Conservation (phyloP, 2,888 invertebrate genomes). For the Dolichomitus sp. region DNA sequence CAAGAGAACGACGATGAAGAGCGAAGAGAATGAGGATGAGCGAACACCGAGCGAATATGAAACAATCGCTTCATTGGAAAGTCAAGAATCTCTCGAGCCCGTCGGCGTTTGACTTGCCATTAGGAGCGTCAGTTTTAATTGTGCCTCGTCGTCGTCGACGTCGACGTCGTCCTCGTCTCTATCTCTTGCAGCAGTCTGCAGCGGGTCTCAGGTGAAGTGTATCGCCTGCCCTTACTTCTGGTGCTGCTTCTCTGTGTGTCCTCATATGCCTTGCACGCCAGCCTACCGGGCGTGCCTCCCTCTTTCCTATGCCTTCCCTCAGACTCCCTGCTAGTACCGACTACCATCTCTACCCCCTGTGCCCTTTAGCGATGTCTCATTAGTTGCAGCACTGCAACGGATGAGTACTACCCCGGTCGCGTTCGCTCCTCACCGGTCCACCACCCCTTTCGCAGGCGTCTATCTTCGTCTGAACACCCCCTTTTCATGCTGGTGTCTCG, state of each 20-base stretch:
- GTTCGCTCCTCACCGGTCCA: slow-evolving; percentile 69
- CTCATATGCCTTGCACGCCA: slow-evolving; percentile 70
- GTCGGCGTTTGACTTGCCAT: slow-evolving; percentile 86
- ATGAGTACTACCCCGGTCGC: slow-evolving; percentile 82
- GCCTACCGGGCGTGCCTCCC: slow-evolving; percentile 70
- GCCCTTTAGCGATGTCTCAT: slow-evolving; percentile 86
- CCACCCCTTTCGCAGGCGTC: slow-evolving; percentile 60
- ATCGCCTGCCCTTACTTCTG: slow-evolving; percentile 82
- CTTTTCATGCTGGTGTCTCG: slow-evolving; percentile 63
- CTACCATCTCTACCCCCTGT: slow-evolving; percentile 73
- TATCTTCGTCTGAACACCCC: slow-evolving; percentile 58
- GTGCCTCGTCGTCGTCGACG: slow-evolving; percentile 77
- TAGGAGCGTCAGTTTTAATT: slow-evolving; percentile 86
- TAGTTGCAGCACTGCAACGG: slow-evolving; percentile 85
- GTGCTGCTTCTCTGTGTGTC: slow-evolving; percentile 76
- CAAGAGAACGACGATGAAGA: slow-evolving; percentile 73
- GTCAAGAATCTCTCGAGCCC: slow-evolving; percentile 86
- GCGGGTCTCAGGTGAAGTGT: slow-evolving; percentile 85
- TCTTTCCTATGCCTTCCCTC: slow-evolving; percentile 55
- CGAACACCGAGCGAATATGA: slow-evolving; percentile 81
- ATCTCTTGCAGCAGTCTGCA: slow-evolving; percentile 78
- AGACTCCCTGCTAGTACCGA: slow-evolving; percentile 49
- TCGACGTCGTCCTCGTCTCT: slow-evolving; percentile 72
- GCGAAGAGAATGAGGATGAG: slow-evolving; percentile 75
- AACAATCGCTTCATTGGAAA: slow-evolving; percentile 86